A percentile compares a stretch with the other conserved stretches of the same genome.
These are phyloP conservation scores for Cantharis rufa DNA, from an alignment of 2,888 invertebrate species.

Conservation along the genomic window DNA sequence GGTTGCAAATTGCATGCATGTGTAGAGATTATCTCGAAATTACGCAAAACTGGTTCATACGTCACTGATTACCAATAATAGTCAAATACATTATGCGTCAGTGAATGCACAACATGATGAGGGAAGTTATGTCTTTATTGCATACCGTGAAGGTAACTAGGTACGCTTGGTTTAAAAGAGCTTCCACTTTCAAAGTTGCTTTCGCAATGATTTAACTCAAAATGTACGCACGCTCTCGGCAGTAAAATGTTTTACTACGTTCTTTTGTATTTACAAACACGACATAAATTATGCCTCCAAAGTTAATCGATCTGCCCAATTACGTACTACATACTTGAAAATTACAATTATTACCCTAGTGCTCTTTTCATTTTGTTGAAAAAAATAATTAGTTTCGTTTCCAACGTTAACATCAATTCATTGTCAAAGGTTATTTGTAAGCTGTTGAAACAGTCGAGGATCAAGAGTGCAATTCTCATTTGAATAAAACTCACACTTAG, in stretches of 20 bases:
- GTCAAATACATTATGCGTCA: conserved; percentile 24
- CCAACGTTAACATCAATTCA: conserved; percentile 32
- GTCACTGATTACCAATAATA: conserved; percentile 30
- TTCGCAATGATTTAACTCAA: conserved; percentile 8
- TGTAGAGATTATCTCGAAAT: conserved; percentile 36
- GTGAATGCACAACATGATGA: conserved; percentile 16
- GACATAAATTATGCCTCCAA: background rate
- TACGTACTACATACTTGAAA: background rate
- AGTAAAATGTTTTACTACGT: conserved; percentile 1
- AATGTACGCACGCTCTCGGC: conserved; percentile 5
- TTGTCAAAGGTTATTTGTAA: conserved; percentile 17
- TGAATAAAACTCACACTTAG: conserved; percentile 28
- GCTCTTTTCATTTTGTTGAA: background rate
- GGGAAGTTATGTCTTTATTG: conserved; percentile 27
- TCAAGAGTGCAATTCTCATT: conserved; percentile 24
- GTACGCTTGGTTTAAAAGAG: conserved; percentile 9
- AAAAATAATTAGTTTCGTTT: conserved; percentile 32
- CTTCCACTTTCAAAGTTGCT: conserved; percentile 7
- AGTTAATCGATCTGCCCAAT: background rate
- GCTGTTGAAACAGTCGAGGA: conserved; percentile 10
- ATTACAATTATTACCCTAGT: background rate
- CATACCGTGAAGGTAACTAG: conserved; percentile 16
- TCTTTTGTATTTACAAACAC: background rate
- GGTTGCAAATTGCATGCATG: conserved; percentile 1
- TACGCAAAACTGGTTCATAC: conserved; percentile 35